Percentiles rank a stretch among this genome's conserved stretches.
Conservation (phyloP, 2,113 vertebrate species). For the sheep (Ovis aries) region ARS-UI_Ramb_v3.0 NC_056068.1:27137001-27137500, state of each 20-base stretch:
- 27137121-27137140: background rate
- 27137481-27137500: background rate
- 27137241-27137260: background rate
- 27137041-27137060: background rate
- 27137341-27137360: background rate
- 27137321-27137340: background rate
- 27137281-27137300: background rate
- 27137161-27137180: constrained; percentile 16
- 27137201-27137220: background rate
- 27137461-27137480: background rate
- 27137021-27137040: background rate
- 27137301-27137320: background rate
- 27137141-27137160: background rate
- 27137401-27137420: background rate
- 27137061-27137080: background rate
- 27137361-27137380: background rate
- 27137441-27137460: background rate
- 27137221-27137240: background rate
- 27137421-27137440: background rate
- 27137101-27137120: background rate
- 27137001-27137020: background rate
- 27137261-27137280: background rate
- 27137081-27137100: background rate
- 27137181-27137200: background rate
- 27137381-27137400: background rate